Evolutionary conservation across 2,888 invertebrate species (phyloP).

Genomic region (Chelonus formosanus): DNA sequence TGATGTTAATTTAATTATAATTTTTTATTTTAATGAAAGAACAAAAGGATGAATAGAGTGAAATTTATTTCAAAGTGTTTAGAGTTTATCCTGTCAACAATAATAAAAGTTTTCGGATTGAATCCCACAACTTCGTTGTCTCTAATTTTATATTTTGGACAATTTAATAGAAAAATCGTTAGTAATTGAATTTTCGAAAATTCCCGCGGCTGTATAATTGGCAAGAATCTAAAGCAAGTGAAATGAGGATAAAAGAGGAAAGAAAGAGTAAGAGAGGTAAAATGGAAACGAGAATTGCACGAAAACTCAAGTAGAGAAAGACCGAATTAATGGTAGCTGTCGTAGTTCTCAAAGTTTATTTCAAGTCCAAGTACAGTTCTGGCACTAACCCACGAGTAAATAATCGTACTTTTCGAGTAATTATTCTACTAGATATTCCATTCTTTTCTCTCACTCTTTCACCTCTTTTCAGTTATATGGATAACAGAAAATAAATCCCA

Average conservation of each 20-base stretch:
- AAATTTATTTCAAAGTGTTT: too few relatives aligned
- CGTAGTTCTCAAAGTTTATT: conserved; percentile 26
- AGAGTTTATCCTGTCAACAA: neutral
- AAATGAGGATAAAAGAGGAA: conserved; percentile 7
- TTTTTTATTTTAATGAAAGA: too few relatives aligned
- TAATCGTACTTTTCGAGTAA: conserved; percentile 21
- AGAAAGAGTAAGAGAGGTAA: neutral
- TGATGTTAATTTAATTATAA: too few relatives aligned
- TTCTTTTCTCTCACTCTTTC: neutral
- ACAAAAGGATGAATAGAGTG: too few relatives aligned
- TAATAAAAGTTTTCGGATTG: conserved; percentile 9
- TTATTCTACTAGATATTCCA: conserved; percentile 25
- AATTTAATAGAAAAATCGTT: conserved; percentile 21
- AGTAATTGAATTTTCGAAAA: conserved; percentile 21
- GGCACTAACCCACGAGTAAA: conserved; percentile 19
- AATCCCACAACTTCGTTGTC: neutral
- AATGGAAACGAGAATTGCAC: neutral
- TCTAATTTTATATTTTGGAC: conserved; percentile 3
- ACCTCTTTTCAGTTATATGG: neutral
- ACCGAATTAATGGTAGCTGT: conserved; percentile 27
- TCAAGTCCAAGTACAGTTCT: conserved; percentile 24
- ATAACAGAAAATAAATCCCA: conserved; percentile 10
- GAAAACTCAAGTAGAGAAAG: conserved; percentile 20
- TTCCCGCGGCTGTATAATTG: conserved; percentile 3
- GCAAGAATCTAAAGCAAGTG: conserved; percentile 4